Base-by-base conservation (phyloP, 2,797 vertebrate genomes). In the Gallirallus australis region DNA sequence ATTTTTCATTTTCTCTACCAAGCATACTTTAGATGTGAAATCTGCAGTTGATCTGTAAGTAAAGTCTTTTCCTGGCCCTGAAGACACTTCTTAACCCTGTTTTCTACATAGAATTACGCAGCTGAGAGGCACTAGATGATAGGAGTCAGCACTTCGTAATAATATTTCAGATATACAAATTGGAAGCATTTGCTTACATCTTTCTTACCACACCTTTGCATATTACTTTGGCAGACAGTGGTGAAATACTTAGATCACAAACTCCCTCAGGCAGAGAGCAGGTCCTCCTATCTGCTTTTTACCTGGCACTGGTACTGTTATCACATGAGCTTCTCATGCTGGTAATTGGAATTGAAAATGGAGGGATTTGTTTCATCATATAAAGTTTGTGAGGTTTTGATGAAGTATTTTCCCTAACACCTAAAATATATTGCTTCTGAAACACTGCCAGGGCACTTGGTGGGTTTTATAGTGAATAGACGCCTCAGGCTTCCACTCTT, bases 121-220 rank as follows among this genome's bases (percentile, higher is more conserved):
- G 61, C 82, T 79, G 70, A 90, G 77, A 90, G 37, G 80, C 70
- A 68, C 40, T 64, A 75, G 64, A 86, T 90, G 35, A 96, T 70
- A 95, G 45, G 53, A 95, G 90, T 96, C 94, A 94, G 94, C 95
- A 80, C 86, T 92, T 92, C 1, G 1, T 95, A 93, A 77, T 81
- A 84, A 82, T 90, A 82, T 84, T 95, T 90, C 61, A 94, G 83
- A 89, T 94, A 94, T 87, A 95, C 96, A 96, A 94, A 96, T 92
- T 64, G 86, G 39, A 89, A 86, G 82, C 39, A 86, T 96, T 96
- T 96, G 90, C 91, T 94, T 95, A 70, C 76, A 80, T 66, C 80
- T 95, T 86, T 95, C 71, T 64, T 90, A 70, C 70, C 66, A 42
- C 94, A 71, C 90, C 81, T 94, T 86, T 96, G 91, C 93, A 90